Evolutionary conservation across 2,888 invertebrate genomes (phyloP).

Genomic region (Netelia virgata): DNA sequence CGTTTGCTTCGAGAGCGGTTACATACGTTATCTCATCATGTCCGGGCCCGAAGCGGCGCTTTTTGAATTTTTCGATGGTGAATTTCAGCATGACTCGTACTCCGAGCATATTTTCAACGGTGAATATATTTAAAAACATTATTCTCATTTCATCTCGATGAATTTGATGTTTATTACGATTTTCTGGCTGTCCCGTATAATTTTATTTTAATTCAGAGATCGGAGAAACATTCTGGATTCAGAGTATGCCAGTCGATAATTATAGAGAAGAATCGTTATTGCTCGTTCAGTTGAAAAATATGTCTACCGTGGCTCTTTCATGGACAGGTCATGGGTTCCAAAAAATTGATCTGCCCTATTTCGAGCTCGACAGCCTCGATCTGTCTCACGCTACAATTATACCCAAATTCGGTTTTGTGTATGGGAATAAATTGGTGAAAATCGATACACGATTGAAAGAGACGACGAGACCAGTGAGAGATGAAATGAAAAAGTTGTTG

Average conservation of each 20-base stretch:
- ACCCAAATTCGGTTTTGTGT: constrained; percentile 77
- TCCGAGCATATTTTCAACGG: constrained; percentile 74
- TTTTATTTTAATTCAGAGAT: constrained; percentile 69
- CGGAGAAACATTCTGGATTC: constrained; percentile 73
- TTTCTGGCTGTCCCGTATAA: neutral
- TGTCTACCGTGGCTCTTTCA: constrained; percentile 71
- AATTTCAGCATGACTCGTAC: constrained; percentile 71
- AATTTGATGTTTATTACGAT: neutral
- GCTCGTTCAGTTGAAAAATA: constrained; percentile 82
- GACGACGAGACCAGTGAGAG: constrained; percentile 78
- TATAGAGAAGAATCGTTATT: constrained; percentile 85
- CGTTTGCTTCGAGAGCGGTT: constrained; percentile 79
- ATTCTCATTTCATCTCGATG: constrained; percentile 2
- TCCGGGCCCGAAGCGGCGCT: constrained; percentile 75
- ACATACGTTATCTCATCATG: constrained; percentile 75
- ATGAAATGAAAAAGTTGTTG: constrained; percentile 77
- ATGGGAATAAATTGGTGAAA: constrained; percentile 73
- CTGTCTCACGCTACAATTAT: constrained; percentile 74
- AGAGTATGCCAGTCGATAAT: constrained; percentile 81
- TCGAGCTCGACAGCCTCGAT: constrained; percentile 71
- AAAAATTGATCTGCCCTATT: constrained; percentile 67
- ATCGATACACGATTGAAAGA: constrained; percentile 77
- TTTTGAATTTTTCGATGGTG: constrained; percentile 72
- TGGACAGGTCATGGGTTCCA: constrained; percentile 77
- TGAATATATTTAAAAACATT: constrained; percentile 53